These are phyloP conservation scores for Poicephalus meyeri DNA, from an alignment of 2,113 vertebrate species.

Conservation along the genomic window DNA sequence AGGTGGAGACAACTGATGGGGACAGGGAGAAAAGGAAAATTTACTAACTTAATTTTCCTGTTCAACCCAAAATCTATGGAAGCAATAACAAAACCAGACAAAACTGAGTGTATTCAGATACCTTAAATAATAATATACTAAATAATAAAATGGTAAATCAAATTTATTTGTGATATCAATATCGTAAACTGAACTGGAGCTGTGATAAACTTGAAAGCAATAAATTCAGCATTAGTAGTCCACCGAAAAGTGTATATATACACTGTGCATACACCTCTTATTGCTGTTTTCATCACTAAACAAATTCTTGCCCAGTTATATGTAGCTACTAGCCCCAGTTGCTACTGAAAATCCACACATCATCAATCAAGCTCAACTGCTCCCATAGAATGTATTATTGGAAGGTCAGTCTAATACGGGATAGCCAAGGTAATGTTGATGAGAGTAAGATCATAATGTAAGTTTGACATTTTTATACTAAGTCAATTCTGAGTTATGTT, in stretches of 20 bases:
- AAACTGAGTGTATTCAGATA: background rate
- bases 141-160: background rate
- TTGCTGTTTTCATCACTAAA: background rate
- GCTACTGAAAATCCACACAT: background rate
- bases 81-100: background rate
- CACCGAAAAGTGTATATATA: background rate
- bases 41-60: background rate
- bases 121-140: background rate
- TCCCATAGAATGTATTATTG: background rate
- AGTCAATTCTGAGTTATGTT: constrained; percentile 11
- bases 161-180: background rate
- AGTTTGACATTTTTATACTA: constrained; percentile 23
- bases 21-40: background rate
- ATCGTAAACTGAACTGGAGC: background rate
- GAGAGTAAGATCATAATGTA: constrained; percentile 1
- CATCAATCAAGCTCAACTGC: background rate
- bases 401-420: background rate
- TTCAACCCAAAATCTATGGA: background rate
- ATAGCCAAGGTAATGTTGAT: background rate
- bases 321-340: background rate
- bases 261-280: background rate
- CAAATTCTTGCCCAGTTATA: background rate
- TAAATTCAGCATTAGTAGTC: background rate
- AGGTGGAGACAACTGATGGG: background rate
- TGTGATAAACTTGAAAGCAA: background rate